Base-by-base conservation (phyloP, 2,888 invertebrate genomes). In the Apotomis turbidana region DNA sequence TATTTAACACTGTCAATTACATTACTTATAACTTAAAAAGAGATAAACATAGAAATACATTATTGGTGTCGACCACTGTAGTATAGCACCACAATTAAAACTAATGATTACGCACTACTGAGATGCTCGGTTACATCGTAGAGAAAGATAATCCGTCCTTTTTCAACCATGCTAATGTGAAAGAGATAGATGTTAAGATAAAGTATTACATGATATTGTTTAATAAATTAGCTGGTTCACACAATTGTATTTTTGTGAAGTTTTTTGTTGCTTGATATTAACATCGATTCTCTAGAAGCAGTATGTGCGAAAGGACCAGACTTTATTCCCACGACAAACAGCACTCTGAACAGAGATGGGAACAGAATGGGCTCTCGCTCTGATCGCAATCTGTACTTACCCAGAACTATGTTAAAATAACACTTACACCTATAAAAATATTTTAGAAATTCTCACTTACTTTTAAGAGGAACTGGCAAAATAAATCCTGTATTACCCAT, bases 381-480 rank as follows among this genome's bases (percentile, higher is more conserved):
- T 46, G 60, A 63, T 69, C 46, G 61, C 71, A 58, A 57, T 57
- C 41, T 76, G 74, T 86, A 87, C 86, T 85, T 83, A 87, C 81
- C 83, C 85, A 83, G 87, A 83, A 87, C 81, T 83, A 83, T 85
- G 83, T 88, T 89, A 90, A 91, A 90, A 85, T 85, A 90, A 90
- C 90, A 91, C 93, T 93, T 93, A 93, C 81, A 84, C 83, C 91
- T 93, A 89, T 85, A 91, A 92, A 93, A 91, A 92, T 92, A 91
- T 91, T 90, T 87, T 89, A 92, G 90, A 91, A 92, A 93, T 91
- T 93, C 91, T 92, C 91, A 92, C 93, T 93, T 93, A 93, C 87
- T 90, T 87, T 89, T 90, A 92, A 90, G 90, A 93, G 93, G 93
- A 93, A 93, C 93, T 93, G 93, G 93, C 92, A 90, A 93, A 92